Conservation (phyloP, 2,888 invertebrate species). For the Lasioglossum marginatum region DNA sequence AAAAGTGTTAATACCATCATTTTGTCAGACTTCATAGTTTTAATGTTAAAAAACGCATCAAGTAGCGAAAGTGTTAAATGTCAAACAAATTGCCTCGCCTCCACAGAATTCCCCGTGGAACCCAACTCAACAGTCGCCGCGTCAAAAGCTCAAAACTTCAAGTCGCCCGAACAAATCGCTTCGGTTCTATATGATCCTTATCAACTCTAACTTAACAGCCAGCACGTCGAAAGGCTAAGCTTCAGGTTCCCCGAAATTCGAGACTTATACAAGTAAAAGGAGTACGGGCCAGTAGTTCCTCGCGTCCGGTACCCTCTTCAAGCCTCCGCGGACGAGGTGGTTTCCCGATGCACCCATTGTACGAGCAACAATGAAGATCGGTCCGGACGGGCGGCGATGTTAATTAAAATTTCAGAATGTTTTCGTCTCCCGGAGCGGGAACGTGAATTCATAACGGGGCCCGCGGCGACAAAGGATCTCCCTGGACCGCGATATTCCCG, state of each 20-base stretch:
- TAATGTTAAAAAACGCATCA: neutral
- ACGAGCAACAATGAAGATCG: constrained; percentile 28
- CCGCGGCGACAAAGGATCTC: constrained; percentile 21
- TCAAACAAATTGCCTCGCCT: neutral
- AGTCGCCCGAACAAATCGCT: neutral
- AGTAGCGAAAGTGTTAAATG: neutral
- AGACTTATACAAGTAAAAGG: neutral
- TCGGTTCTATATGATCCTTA: neutral
- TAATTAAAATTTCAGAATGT: constrained; percentile 48
- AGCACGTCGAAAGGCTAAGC: neutral
- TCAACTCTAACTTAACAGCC: neutral
- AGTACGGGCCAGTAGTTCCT: neutral
- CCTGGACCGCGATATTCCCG: neutral
- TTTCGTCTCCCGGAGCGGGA: constrained; percentile 18
- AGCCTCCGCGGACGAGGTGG: neutral
- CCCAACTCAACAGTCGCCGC: neutral
- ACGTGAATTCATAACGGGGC: constrained; percentile 5
- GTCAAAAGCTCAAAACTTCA: neutral
- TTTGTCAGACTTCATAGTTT: neutral
- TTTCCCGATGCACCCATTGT: constrained; percentile 29
- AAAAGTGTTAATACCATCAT: too few species aligned
- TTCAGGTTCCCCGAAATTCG: neutral
- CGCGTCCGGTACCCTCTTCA: neutral
- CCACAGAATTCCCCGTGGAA: neutral
- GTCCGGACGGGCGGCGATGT: constrained; percentile 4